Percentiles rank a stretch among this genome's conserved stretches.
Evolutionary conservation across 2,113 vertebrate genomes (phyloP).

Genomic region (Patagioenas fasciata): DNA sequence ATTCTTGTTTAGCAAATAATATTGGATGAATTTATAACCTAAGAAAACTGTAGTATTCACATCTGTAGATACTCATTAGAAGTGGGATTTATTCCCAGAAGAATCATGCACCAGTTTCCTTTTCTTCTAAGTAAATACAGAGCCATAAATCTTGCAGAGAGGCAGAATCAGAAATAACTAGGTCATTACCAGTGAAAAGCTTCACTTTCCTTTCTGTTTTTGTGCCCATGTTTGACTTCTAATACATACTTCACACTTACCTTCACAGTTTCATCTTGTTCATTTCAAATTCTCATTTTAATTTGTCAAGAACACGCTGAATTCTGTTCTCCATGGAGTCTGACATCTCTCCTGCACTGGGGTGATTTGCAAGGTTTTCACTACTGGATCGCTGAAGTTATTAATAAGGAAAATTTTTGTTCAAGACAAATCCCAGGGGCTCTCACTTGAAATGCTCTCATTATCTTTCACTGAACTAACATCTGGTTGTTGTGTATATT

Average conservation of each 20-base stretch:
- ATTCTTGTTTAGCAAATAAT: not conserved
- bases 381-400: not conserved
- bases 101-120: not conserved
- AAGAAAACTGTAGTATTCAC: not conserved
- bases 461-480: not conserved
- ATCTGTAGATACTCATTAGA: not conserved
- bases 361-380: not conserved
- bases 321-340: not conserved
- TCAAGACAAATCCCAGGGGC: not conserved
- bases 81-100: not conserved
- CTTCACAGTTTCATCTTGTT: not conserved
- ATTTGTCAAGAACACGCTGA: not conserved
- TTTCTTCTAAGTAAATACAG: not conserved
- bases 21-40: not conserved
- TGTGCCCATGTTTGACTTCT: not conserved
- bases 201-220: not conserved
- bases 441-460: not conserved
- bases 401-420: constrained; percentile 51
- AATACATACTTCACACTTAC: not conserved
- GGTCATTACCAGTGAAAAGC: not conserved
- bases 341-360: not conserved
- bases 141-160: not conserved
- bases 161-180: not conserved
- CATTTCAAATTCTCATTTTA: constrained; percentile 12
- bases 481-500: not conserved